Conservation (phyloP, 2,113 vertebrate species). For the Mungos mungo region DNA sequence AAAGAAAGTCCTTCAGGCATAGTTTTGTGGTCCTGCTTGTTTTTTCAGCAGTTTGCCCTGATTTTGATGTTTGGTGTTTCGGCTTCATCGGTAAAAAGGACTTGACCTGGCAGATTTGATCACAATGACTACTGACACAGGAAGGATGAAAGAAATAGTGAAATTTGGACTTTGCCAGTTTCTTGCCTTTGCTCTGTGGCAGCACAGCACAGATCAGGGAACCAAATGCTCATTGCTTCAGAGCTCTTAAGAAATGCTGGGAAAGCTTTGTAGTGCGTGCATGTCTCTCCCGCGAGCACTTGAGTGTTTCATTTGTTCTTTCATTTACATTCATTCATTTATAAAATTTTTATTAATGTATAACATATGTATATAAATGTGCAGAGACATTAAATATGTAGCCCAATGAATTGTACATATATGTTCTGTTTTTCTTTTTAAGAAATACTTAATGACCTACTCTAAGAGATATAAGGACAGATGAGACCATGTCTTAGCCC, state of each 20-base stretch:
- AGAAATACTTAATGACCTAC: slow-evolving; percentile 22
- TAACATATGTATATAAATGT: background rate
- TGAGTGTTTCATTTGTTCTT: slow-evolving; percentile 1
- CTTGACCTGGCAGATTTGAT: slow-evolving; percentile 45
- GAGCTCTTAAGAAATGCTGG: background rate
- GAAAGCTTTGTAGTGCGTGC: background rate
- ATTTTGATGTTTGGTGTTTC: slow-evolving; percentile 34
- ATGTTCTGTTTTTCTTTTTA: background rate
- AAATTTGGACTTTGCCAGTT: background rate
- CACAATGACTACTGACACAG: background rate
- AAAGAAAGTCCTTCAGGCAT: background rate
- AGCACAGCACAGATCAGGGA: background rate
- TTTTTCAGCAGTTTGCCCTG: slow-evolving; percentile 29
- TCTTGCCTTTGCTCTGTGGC: background rate
- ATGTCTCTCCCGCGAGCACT: background rate
- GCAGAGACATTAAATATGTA: slow-evolving; percentile 22
- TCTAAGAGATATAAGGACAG: slow-evolving; percentile 30
- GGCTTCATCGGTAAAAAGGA: slow-evolving; percentile 26
- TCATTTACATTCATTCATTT: slow-evolving; percentile 19
- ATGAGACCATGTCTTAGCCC: slow-evolving; percentile 12
- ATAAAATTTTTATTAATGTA: slow-evolving; percentile 4
- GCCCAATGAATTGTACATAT: background rate
- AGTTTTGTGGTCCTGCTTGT: background rate
- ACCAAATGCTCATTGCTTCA: background rate
- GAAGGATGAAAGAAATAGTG: slow-evolving; percentile 44